Conservation (phyloP, 2,888 invertebrate genomes). For the Andrena praecox region DNA sequence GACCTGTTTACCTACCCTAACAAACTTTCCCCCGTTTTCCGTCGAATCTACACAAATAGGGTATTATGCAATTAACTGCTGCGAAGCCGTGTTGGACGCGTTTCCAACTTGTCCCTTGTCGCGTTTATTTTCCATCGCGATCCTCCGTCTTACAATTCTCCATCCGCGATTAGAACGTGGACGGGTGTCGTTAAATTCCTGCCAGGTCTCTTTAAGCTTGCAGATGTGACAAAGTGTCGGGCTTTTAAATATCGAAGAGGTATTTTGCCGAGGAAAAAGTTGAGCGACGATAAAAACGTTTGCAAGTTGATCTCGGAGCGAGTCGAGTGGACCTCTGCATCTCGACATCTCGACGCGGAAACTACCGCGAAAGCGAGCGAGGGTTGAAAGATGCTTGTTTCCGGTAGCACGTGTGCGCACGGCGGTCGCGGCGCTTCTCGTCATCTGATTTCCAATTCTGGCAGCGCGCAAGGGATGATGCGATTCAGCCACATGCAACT, state of each 20-base stretch:
- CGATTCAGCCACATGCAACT: conserved; percentile 44
- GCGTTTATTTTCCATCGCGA: not conserved
- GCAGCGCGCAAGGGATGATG: conserved; percentile 14
- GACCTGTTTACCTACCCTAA: conserved; percentile 10
- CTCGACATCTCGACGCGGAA: not conserved
- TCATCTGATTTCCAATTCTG: conserved; percentile 52
- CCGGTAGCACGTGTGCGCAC: conserved; percentile 1
- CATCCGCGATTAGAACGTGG: not conserved
- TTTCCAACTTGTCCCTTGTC: not conserved
- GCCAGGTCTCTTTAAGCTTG: not conserved
- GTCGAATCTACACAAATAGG: conserved; percentile 18
- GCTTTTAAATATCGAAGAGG: not conserved
- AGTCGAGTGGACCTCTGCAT: not conserved
- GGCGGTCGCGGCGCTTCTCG: not conserved
- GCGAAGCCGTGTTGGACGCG: not conserved
- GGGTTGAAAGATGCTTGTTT: not conserved
- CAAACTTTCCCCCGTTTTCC: conserved; percentile 13
- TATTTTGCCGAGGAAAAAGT: not conserved
- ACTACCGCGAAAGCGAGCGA: not conserved
- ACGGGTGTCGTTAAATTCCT: conserved; percentile 2
- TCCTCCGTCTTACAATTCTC: not conserved
- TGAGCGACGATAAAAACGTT: not conserved
- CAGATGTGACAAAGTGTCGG: not conserved
- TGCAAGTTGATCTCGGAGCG: not conserved
- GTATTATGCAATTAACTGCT: conserved; percentile 22